Base-by-base conservation (phyloP, 1,140 invertebrate genomes). In the Teleopsis dalmanni region DNA sequence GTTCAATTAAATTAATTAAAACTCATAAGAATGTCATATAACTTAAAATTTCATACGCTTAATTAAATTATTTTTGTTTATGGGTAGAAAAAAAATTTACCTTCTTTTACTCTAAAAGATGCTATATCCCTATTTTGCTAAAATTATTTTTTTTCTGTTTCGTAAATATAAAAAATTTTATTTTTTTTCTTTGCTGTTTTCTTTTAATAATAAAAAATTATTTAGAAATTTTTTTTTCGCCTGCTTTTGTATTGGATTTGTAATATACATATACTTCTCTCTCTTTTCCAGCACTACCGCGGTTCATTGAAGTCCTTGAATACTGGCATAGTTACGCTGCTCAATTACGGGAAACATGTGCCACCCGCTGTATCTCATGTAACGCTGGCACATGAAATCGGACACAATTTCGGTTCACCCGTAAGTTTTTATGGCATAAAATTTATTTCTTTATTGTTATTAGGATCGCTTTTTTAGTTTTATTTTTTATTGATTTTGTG, bases 311-410 rank as follows among this genome's bases (percentile, higher is more conserved):
- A 94, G 75, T 96, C 92, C 46, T 76, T 98, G 16, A 99, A 99
- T 73, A 99, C 95, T 1, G 96, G 96, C 44, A 97, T 99, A 58
- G 91, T 99, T 25, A 98, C 95, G 21, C 75, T 98, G 42, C 76
- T 99, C 26, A 99, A 99, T 76, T 99, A 99, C 75, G 94, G 95
- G 26, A 97, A 98, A 75, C 88, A 95, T 73, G 95, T 99, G n/a
- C 93, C 87, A 55, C 92, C 88, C 16, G 91, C 91, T 22, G 95
- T 99, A n/a, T 96, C 92, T 9, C 94, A 98, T 72, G 91, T 99
- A 38, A 99, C 96, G 9, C 79, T 99, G 50, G 96, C 96, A 14
- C 96, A 99, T 73, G 96, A 99, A 79, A 96, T 99, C 62, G 95
- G 96, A 29, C 96, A 99, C 72, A 99, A 98, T 75, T 99, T 99